These are phyloP conservation scores for Platyrinchus mystaceus DNA, from an alignment of 2,797 vertebrate species.

Conservation along the genomic window DNA sequence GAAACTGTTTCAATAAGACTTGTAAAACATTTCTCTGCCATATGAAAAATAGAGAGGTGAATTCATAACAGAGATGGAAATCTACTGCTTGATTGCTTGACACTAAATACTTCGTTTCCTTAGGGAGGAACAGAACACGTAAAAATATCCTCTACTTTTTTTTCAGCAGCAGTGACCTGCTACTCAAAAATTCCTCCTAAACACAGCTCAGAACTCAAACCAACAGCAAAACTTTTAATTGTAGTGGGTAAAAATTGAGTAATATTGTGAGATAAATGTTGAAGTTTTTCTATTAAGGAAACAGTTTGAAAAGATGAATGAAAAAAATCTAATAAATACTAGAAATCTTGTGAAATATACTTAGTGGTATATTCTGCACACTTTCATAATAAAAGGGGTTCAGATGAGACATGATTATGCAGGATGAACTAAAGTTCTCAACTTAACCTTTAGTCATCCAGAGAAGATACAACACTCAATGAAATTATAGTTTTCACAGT, in stretches of 20 bases:
- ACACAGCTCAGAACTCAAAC: not conserved
- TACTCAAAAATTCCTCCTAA: not conserved
- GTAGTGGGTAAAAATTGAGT: not conserved
- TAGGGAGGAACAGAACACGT: not conserved
- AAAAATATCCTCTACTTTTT: not conserved
- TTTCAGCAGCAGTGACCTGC: not conserved
- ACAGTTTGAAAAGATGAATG: not conserved
- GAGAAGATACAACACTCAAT: not conserved
- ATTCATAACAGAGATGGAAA: not conserved
- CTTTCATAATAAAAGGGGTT: not conserved
- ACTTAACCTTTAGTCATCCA: not conserved
- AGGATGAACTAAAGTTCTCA: not conserved
- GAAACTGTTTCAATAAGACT: not conserved
- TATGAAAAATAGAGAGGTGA: not conserved
- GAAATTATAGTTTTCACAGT: not conserved
- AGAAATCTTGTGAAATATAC: not conserved
- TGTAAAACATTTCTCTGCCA: not conserved
- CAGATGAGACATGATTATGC: not conserved
- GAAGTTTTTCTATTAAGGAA: not conserved
- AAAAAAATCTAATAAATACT: not conserved
- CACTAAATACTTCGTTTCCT: not conserved
- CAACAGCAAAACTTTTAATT: not conserved
- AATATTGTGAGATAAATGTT: not conserved
- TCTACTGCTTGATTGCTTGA: not conserved
- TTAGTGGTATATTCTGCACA: not conserved